Evolutionary conservation across 2,797 vertebrate species (phyloP).

Genomic region (Epinephelus malabaricus): DNA sequence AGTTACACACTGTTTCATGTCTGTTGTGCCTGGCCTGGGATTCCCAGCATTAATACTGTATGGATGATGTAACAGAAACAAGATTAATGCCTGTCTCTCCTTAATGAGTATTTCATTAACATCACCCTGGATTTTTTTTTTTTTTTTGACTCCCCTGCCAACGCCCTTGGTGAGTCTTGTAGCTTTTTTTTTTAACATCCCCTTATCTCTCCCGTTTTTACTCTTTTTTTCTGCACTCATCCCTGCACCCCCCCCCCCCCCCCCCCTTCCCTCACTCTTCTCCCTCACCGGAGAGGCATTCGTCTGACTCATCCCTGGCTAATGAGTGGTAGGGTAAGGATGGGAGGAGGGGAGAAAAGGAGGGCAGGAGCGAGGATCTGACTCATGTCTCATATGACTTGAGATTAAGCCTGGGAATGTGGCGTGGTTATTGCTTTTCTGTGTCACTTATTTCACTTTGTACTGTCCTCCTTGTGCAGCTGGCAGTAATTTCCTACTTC

Average conservation of each 20-base stretch:
- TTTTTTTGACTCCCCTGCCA: slow-evolving; percentile 32
- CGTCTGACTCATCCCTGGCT: slow-evolving; percentile 76
- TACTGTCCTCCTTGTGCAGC: slow-evolving; percentile 18
- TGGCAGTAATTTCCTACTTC: slow-evolving; percentile 34
- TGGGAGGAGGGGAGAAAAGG: slow-evolving; percentile 35
- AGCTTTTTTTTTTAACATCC: slow-evolving; percentile 39
- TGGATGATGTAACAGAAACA: slow-evolving; percentile 54
- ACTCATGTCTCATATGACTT: slow-evolving; percentile 74
- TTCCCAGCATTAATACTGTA: slow-evolving; percentile 43
- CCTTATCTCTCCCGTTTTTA: slow-evolving; percentile 11
- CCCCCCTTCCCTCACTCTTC: slow-evolving; percentile 34
- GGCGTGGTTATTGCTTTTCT: slow-evolving; percentile 59
- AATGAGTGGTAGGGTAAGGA: slow-evolving; percentile 64
- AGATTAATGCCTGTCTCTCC: slow-evolving; percentile 43
- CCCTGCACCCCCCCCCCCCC: slow-evolving; percentile 11
- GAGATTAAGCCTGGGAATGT: slow-evolving; percentile 68
- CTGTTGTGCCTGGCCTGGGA: slow-evolving; percentile 31
- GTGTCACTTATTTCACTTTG: slow-evolving; percentile 50
- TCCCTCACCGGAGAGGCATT: slow-evolving; percentile 62
- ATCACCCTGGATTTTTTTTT: slow-evolving; percentile 19
- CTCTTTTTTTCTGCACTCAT: slow-evolving; percentile 23
- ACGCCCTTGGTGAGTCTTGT: slow-evolving; percentile 2
- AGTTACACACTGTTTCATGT: slow-evolving; percentile 39
- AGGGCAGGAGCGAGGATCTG: slow-evolving; percentile 60
- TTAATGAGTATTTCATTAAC: slow-evolving; percentile 52